A percentile compares a stretch with the other conserved stretches of the same genome.
These are phyloP conservation scores for Anthonomus grandis DNA, from an alignment of 1,140 invertebrate genomes.

Conservation along the genomic window DNA sequence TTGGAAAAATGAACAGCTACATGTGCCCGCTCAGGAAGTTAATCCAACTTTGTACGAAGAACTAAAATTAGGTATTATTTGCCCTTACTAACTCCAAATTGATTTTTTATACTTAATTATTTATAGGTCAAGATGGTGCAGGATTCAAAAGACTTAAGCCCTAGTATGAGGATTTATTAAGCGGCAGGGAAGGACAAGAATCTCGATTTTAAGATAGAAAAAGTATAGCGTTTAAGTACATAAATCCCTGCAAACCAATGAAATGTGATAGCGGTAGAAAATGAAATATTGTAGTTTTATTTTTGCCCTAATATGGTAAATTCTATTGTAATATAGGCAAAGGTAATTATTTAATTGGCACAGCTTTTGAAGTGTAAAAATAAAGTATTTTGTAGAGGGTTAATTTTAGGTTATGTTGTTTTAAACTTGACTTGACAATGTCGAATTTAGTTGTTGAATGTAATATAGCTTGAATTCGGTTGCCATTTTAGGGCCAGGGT, in stretches of 20 bases:
- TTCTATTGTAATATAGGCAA: no score
- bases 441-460: no score
- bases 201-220: conserved; percentile 40
- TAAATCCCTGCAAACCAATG: background rate
- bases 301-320: conserved; percentile 16
- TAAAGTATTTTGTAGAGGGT: no score
- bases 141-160: conserved; percentile 70
- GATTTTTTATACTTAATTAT: background rate
- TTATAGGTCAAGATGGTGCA: conserved; percentile 63
- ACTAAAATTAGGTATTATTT: conserved; percentile 60
- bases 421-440: no score
- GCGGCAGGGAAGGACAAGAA: conserved; percentile 27
- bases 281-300: conserved; percentile 12
- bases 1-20: conserved; percentile 49
- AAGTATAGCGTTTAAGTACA: background rate
- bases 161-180: conserved; percentile 44
- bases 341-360: no score
- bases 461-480: no score
- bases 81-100: background rate
- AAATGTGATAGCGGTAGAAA: conserved; percentile 23
- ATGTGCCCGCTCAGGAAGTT: conserved; percentile 57
- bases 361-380: no score
- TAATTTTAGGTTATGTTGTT: no score
- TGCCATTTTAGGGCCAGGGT: conserved; percentile 25
- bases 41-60: conserved; percentile 74